Base-by-base conservation (phyloP, 2,797 vertebrate species). In the Oreochromis grahami region DNA sequence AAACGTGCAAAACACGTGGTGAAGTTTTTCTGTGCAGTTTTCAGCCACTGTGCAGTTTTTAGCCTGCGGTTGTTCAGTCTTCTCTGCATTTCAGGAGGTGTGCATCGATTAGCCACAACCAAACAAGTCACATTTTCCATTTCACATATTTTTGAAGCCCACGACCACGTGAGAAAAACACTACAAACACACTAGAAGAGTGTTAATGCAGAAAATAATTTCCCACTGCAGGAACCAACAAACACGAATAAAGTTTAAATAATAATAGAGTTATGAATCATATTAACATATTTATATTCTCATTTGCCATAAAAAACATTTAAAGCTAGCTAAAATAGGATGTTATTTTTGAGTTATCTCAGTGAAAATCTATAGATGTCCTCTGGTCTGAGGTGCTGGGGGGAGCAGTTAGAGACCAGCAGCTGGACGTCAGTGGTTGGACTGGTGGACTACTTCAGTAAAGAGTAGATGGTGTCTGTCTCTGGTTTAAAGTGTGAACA, bases 311-410 rank as follows among this genome's bases (percentile, higher is more conserved):
- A 36, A 29, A 60, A 63, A 36, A 12, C 32, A 12, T 63, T 63
- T 63, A 63, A 63, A 63, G 3, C 17, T 0, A 0, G 17, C 7
- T 0, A 63, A 63, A 13, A 36, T 63, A 60, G 0, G 1, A 34
- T 0, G 29, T 19, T 10, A 0, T 2, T 60, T 60, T 63, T 63
- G 6, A 63, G 7, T n/a, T 3, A 36, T 60, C 17, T 36, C 58
- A 60, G 58, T 60, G 32, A 60, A 60, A n/a, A 36, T 3, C 0
- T 63, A 3, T 38, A 0, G 34, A 63, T 13, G 19, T 63, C 58
- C 0, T 63, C 32, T n/a, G 4, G 0, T 36, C 58, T n/a, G 32
- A 63, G 58, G 10, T 63, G 58, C 58, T 36, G 19, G 10, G 17
- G 0, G 2, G 10, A 63, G 1, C 4, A 63, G 58, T 63, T 63